These are phyloP conservation scores for Microdon myrmicae DNA, from an alignment of 2,888 invertebrate species.

Conservation along the genomic window DNA sequence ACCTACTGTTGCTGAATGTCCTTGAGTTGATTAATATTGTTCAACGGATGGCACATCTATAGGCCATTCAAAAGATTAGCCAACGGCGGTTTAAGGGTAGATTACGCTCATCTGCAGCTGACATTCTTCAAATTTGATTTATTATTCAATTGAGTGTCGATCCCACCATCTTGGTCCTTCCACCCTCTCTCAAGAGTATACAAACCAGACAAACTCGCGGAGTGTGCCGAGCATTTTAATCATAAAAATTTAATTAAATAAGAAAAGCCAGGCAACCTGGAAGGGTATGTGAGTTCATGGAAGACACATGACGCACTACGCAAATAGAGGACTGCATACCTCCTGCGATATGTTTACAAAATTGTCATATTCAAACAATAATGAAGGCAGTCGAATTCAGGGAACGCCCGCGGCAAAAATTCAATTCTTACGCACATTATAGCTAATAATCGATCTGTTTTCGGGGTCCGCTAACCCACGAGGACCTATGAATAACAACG, in stretches of 20 bases:
- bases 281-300: too few species aligned
- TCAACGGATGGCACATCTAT: slow-evolving; percentile 32
- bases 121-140: slow-evolving; percentile 52
- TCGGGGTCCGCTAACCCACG: too few species aligned
- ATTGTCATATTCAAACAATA: too few species aligned
- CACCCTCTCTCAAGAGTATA: slow-evolving; percentile 12
- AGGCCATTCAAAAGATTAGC: slow-evolving; percentile 32
- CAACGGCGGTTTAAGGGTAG: slow-evolving; percentile 47
- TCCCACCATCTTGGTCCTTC: slow-evolving; percentile 6
- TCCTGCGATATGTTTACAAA: too few species aligned
- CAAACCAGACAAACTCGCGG: slow-evolving; percentile 18
- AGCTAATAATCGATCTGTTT: too few species aligned
- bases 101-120: slow-evolving; percentile 49
- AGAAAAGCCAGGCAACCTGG: too few species aligned
- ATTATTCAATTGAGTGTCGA: slow-evolving; percentile 44
- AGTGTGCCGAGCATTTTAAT: slow-evolving; percentile 39
- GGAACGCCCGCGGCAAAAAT: too few species aligned
- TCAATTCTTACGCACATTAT: too few species aligned
- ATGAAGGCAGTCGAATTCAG: too few species aligned
- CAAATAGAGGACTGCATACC: slow-evolving; percentile 6
- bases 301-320: slow-evolving; percentile 12
- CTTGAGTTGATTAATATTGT: slow-evolving; percentile 47
- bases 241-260: slow-evolving; percentile 49
- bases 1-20: slow-evolving; percentile 30
- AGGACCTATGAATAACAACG: too few species aligned